Base-by-base conservation (phyloP, 1,140 invertebrate genomes). In the Drosophila athabasca region DNA sequence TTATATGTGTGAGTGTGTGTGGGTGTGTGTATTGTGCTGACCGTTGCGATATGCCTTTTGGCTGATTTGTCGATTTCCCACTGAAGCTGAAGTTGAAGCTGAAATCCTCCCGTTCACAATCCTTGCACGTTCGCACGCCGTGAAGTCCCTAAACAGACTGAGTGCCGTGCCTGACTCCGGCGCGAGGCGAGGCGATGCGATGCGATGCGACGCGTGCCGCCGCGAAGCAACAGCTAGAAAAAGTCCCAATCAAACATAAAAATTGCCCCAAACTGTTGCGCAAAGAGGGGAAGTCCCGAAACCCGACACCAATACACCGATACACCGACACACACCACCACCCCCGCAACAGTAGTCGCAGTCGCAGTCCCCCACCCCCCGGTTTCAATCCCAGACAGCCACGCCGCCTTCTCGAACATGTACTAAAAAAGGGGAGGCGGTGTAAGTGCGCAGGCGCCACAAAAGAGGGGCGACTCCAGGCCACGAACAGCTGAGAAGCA, bases 71-170 rank as follows among this genome's bases (percentile, higher is more conserved):
- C 31, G 61, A 43, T 53, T 66, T 61, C 11, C 19, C 22, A 51
- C 43, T 41, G 13, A 55, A 29, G 17, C 41, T 29, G 15, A 39
- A 13, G 8, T 8, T 43, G 22, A 58, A 46, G 15, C n/a, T 60
- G 13, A 13, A 26, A 26, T 26, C 4, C 31, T 62, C 60, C 52
- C 81, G 62, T 61, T 68, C 43, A 26, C 26, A 62, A 43, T 54
- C 41, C 67, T 76, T 31, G 67, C 76, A 87, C 83, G 79, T 89
- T 79, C 76, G 76, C 79, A 87, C 83, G 67, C 75, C 62, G 53
- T 88, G 76, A 87, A 87, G 83, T 83, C 83, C 83, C 79, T 60
- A 88, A 87, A 87, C 83, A 87, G 83, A 87, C 82, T 87, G 81
- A 87, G 70, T 52, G 67, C 26, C 22, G 53, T 55, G 17, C 22